These are phyloP conservation scores for Pachypsylla venusta DNA, from an alignment of 1,140 invertebrate species.

Conservation along the genomic window DNA sequence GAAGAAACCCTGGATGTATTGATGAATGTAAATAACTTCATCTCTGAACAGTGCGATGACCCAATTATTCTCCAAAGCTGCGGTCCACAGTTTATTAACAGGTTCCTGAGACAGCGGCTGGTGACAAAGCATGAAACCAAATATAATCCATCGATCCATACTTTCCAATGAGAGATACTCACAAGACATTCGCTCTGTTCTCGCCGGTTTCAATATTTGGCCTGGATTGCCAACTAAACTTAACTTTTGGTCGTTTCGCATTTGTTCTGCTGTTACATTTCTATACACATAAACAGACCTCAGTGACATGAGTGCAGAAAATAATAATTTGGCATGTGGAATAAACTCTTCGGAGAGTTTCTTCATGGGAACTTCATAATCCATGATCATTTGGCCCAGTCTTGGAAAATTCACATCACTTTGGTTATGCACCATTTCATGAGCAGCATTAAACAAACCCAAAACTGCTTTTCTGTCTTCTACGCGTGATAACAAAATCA, in stretches of 20 bases:
- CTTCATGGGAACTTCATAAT: conserved; percentile 91
- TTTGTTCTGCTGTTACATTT: conserved; percentile 86
- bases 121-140: conserved; percentile 84
- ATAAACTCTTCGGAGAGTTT: conserved; percentile 95
- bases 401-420: conserved; percentile 85
- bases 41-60: conserved; percentile 89
- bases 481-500: conserved; percentile 90
- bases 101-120: conserved; percentile 62
- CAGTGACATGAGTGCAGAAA: conserved; percentile 72
- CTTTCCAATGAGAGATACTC: conserved; percentile 90
- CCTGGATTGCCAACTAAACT: conserved; percentile 84
- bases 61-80: conserved; percentile 83
- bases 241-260: conserved; percentile 78
- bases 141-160: conserved; percentile 94
- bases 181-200: conserved; percentile 91
- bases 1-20: conserved; percentile 84
- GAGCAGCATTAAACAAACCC: conserved; percentile 91
- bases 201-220: conserved; percentile 81
- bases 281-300: conserved; percentile 72
- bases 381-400: conserved; percentile 91
- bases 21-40: conserved; percentile 92
- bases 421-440: conserved; percentile 87
- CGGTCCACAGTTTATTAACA: conserved; percentile 77
- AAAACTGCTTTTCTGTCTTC: conserved; percentile 95
- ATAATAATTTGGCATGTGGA: conserved; percentile 77